Conservation (phyloP, 2,888 invertebrate genomes). For the Ommatoiulus sabulosus region DNA sequence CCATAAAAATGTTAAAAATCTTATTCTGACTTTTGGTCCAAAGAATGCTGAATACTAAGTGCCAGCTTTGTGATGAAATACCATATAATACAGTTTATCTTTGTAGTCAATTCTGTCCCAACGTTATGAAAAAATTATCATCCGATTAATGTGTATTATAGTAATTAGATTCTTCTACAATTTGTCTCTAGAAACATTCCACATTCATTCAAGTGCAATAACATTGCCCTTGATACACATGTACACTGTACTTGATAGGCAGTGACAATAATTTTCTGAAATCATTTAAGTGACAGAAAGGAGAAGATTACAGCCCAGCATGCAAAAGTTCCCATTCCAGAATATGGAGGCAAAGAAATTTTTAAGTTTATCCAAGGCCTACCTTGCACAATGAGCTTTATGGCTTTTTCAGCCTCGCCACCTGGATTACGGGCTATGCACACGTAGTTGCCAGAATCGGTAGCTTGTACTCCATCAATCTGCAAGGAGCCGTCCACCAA, state of each 20-base stretch:
- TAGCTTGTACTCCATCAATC: slow-evolving; percentile 82
- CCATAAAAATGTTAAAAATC: too few relatives aligned
- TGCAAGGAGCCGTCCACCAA: slow-evolving; percentile 80
- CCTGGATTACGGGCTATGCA: slow-evolving; percentile 83
- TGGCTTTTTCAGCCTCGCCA: slow-evolving; percentile 64
- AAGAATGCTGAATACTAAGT: too few relatives aligned
- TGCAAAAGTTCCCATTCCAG: not conserved
- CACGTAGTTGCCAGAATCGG: slow-evolving; percentile 86
- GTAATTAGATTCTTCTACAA: too few relatives aligned
- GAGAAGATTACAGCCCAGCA: not conserved
- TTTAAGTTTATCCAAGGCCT: slow-evolving; percentile 64
- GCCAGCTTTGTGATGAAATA: too few relatives aligned
- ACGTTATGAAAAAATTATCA: too few relatives aligned
- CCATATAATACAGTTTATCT: too few relatives aligned
- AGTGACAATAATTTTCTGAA: not conserved
- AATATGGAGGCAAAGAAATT: not conserved
- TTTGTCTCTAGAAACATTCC: too few relatives aligned
- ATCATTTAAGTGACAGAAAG: not conserved
- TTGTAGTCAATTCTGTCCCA: too few relatives aligned
- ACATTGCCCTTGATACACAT: too few relatives aligned
- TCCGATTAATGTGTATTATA: too few relatives aligned
- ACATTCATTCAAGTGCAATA: too few relatives aligned
- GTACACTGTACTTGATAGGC: not conserved
- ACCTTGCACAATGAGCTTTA: slow-evolving; percentile 81
- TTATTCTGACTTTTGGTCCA: too few relatives aligned